Percentiles rank a stretch among this genome's conserved stretches.
Conservation (phyloP, 2,113 vertebrate species). For the Vicugna pacos region DNA sequence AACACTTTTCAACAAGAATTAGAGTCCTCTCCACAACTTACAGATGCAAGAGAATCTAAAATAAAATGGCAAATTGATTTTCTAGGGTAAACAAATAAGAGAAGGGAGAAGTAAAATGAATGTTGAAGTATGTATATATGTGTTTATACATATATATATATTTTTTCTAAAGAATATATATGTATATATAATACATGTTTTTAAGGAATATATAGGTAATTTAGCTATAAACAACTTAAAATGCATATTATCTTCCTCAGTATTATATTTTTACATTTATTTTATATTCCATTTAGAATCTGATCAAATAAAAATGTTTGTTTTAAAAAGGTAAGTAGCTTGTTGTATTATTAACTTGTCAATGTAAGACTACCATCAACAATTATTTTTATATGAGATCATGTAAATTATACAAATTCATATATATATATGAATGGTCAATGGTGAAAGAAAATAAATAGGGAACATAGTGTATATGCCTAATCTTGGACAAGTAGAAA, state of each 20-base stretch:
- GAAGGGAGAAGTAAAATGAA: neutral
- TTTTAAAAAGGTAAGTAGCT: neutral
- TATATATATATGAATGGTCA: neutral
- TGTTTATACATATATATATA: neutral
- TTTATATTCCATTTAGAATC: conserved; percentile 22
- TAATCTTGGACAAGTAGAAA: neutral
- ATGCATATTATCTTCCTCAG: neutral
- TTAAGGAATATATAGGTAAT: neutral
- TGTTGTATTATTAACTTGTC: neutral
- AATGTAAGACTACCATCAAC: neutral
- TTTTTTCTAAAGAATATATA: neutral
- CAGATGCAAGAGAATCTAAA: neutral
- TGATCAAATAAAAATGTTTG: neutral
- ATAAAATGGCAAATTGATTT: neutral
- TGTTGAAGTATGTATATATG: neutral
- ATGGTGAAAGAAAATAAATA: neutral
- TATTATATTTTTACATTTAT: conserved; percentile 26
- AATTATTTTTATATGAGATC: neutral
- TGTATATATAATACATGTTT: neutral
- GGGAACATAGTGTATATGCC: no score
- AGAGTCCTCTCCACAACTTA: neutral
- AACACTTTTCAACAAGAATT: neutral
- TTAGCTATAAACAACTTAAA: neutral
- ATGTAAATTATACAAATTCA: no score
- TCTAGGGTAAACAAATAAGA: neutral